Base-by-base conservation (phyloP, 2,888 invertebrate genomes). In the Hololepta plana region DNA sequence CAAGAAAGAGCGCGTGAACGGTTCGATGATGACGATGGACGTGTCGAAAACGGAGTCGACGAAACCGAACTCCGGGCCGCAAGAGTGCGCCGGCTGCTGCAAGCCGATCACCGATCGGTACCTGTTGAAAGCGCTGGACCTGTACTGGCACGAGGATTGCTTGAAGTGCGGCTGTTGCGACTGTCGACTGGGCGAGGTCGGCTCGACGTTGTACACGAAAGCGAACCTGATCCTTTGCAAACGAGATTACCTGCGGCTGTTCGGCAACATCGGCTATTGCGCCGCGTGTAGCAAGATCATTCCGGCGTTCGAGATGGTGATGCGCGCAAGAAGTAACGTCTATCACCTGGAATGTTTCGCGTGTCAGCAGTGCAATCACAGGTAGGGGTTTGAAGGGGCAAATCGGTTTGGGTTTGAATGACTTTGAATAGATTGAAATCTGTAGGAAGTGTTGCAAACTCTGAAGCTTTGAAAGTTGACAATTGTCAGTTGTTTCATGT, bases 301-400 rank as follows among this genome's bases (percentile, higher is more conserved):
- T 51, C 95, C 95, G 3, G 93, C 95, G 26, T 95, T 93, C 55
- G 95, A 96, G 59, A 91, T 95, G 91, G 95, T 95, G 41, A 96
- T 96, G 95, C 67, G 93, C 40, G 93, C 93, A 23, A 73, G 87
- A 44, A 84, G 79, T 55, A 93, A 95, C 49, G 95, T 95, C 34
- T 96, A 95, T 57, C 95, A 96, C 53, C 67, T 95, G 45, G 93
- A 95, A 58, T 95, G 95, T 58, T 95, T 95, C 56, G 93, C 93
- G 27, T 95, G 95, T 52, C 93, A 95, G 50, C 91, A 93, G 57
- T 96, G 95, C 59, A 91, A 88, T 57, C 93, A 95, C 61, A 85
- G 93, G 93, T 93, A 49, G n/a, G n/a, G n/a, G n/a, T n/a, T 62
- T 67, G 47, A 17, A 31, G 27, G 15, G 12, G 14, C 10, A 9